phyloP scores from a whole-genome alignment of 1,140 invertebrate species.

The Macrosteles quadrilineatus region DNA sequence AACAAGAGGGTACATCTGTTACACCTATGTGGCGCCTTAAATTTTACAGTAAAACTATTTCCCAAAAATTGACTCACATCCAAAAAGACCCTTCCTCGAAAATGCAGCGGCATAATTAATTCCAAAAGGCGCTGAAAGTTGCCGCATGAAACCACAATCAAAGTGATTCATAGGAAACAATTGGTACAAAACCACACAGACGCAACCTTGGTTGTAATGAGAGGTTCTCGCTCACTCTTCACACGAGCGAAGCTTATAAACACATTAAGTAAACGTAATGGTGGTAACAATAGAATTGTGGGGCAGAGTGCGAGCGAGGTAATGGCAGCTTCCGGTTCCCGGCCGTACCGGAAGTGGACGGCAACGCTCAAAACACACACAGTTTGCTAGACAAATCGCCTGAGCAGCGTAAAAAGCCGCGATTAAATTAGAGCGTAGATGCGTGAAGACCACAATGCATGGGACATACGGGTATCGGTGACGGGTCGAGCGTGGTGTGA shows the following conservation, averaged over 20 bases:
- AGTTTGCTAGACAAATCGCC: constrained; percentile 29
- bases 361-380: constrained; percentile 27
- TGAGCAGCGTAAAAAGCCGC: constrained; percentile 28
- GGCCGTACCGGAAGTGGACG: constrained; percentile 27
- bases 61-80: too few relatives aligned
- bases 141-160: too few relatives aligned
- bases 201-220: too few relatives aligned
- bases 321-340: constrained; percentile 34
- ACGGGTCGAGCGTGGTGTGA: not conserved
- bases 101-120: too few relatives aligned
- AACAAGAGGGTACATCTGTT: too few relatives aligned
- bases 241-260: constrained; percentile 14
- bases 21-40: too few relatives aligned
- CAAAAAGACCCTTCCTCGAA: too few relatives aligned
- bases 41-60: too few relatives aligned
- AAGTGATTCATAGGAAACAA: too few relatives aligned
- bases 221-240: too few relatives aligned
- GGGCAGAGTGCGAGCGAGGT: not conserved
- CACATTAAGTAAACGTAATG: constrained; percentile 23
- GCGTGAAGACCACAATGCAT: constrained; percentile 2
- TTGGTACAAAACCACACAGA: too few relatives aligned
- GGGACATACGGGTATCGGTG: constrained; percentile 24
- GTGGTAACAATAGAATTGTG: not conserved
- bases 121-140: too few relatives aligned
- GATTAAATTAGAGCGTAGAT: constrained; percentile 31